Evolutionary conservation across 2,888 invertebrate genomes (phyloP).

Genomic region (Drosophila meridionalis): DNA sequence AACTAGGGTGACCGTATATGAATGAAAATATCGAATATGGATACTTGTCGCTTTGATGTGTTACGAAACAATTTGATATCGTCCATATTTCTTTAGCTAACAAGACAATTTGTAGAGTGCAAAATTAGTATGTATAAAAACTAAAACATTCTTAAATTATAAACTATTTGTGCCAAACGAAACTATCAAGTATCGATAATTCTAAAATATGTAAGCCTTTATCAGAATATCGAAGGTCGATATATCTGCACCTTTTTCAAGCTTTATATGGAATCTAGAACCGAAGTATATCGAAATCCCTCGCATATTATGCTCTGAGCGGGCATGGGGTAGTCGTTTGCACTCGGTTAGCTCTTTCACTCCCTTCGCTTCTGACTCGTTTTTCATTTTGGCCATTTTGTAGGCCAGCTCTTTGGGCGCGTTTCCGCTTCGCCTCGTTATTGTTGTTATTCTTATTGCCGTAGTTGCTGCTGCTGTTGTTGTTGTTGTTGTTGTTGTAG

Average conservation of each 20-base stretch:
- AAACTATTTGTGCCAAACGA: too few species aligned
- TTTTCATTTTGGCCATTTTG: slow-evolving; percentile 46
- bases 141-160: too few species aligned
- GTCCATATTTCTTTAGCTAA: too few species aligned
- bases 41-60: too few species aligned
- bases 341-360: neutral
- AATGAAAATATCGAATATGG: too few species aligned
- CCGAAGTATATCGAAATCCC: neutral
- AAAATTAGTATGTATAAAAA: too few species aligned
- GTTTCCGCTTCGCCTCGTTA: slow-evolving; percentile 45
- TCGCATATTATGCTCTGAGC: neutral
- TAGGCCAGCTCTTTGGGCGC: slow-evolving; percentile 42
- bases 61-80: too few species aligned
- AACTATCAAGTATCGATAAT: neutral
- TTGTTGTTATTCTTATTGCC: slow-evolving; percentile 9
- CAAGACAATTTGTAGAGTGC: too few species aligned
- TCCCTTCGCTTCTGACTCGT: slow-evolving; percentile 5
- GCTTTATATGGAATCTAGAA: neutral
- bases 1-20: neutral
- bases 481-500: slow-evolving; percentile 12
- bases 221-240: neutral
- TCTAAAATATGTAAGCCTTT: neutral
- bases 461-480: slow-evolving; percentile 5
- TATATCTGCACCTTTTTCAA: neutral
- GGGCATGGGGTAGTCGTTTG: neutral